These are phyloP conservation scores for Sardinella longiceps DNA, from an alignment of 2,797 vertebrate genomes.

Conservation along the genomic window DNA sequence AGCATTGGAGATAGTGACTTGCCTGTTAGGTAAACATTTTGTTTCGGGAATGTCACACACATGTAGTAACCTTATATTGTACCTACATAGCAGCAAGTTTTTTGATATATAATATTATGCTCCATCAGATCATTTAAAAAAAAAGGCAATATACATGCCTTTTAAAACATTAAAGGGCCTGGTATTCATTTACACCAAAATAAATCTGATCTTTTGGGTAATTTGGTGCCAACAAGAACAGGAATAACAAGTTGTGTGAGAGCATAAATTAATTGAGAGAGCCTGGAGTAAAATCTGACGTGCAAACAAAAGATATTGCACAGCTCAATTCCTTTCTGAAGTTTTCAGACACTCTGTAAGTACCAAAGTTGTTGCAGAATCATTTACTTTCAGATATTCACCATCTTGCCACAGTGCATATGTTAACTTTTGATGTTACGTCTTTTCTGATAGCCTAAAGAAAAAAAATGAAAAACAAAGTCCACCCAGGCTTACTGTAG, in stretches of 20 bases:
- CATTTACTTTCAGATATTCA: no score
- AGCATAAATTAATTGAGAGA: neutral
- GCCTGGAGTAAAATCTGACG: neutral
- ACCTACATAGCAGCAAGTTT: neutral
- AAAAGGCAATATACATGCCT: no score
- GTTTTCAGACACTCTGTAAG: no score
- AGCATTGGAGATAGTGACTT: neutral
- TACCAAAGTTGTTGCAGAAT: no score
- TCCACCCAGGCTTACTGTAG: neutral
- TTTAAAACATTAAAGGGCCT: neutral
- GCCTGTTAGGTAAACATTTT: no score
- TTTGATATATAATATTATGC: neutral
- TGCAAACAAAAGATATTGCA: neutral
- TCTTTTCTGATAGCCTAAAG: neutral
- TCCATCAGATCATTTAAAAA: neutral
- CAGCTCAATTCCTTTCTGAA: no score
- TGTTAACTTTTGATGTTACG: no score
- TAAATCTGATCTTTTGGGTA: neutral
- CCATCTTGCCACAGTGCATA: no score
- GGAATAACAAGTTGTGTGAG: neutral
- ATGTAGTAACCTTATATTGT: no score
- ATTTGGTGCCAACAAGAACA: neutral
- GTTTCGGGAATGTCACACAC: no score
- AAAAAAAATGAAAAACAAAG: neutral
- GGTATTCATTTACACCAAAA: neutral